Base-by-base conservation (phyloP, 2,113 vertebrate genomes). In the Amblyornis subalaris region DNA sequence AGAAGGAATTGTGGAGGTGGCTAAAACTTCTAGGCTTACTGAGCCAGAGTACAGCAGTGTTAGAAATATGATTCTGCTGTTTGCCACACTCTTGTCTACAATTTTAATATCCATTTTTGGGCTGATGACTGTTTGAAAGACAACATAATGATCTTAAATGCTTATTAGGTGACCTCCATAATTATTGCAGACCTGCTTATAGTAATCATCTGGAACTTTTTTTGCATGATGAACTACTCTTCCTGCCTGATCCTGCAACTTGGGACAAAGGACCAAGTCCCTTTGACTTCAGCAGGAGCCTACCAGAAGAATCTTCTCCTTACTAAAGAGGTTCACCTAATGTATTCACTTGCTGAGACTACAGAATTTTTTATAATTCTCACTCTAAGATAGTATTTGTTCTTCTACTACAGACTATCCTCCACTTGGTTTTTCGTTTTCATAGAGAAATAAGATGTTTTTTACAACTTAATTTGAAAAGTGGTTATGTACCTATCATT, bases 61-160 rank as follows among this genome's bases (percentile, higher is more conserved):
- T 55, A 74, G 47, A 89, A 82, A 89, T 28, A 50, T 6, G 33
- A 38, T 83, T 55, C 66, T 76, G 13, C 24, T 92, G 80, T 66
- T 85, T 91, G 58, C 78, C 78, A 85, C 54, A 89, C 3, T 58
- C 33, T 28, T 66, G 28, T 66, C 54, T 65, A 85, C 62, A 85
- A 79, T 73, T 94, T 85, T 58, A 69, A 44, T 80, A 66, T 72
- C 2, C 62, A 42, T 53, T 82, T 78, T 73, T 24, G 10, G 36
- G 24, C 55, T 70, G 58, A 85, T 85, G 82, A 55, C 38, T 88
- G 71, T 77, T 87, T 90, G 74, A 91, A 85, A 93, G 71, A 91
- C 58, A 95, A 94, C 38, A 76, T 93, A 95, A 95, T 83, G 19
- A 85, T 76, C 51, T 85, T 83, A 86, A 93, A 75, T 85, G 61